Evolutionary conservation across 1,140 invertebrate genomes (phyloP), one percentile per base, ranked within the genome.

Genomic region (Goniozus legneri): DNA sequence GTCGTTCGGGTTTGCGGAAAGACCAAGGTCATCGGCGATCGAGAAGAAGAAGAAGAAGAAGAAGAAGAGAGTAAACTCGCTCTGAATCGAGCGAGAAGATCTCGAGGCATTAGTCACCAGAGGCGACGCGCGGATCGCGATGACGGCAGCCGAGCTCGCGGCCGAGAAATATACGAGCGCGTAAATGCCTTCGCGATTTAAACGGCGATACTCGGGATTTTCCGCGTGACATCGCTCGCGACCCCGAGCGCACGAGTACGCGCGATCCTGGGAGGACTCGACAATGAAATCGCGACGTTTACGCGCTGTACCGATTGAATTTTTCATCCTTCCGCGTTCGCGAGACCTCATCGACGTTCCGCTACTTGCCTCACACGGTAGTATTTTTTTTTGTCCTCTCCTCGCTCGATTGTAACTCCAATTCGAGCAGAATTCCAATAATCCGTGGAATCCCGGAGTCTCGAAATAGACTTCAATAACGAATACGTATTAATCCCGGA

Each of bases 151-250:
- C 24, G 10, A 27, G 24, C 24, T n/a, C n/a, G n/a, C n/a, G n/a
- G 36, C 39, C n/a, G 41, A 43, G 44, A 39, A 44, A 56, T 56
- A 48, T 56, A 58, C 45, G 45, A 55, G 37, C 55, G 43, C 15
- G 44, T 45, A 52, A 52, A 55, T 56, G 33, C 39, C 35, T 42
- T 37, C 36, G 40, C 35, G 37, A 42, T 44, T 55, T 47, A 54
- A n/a, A 54, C 20, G 44, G 39, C 42, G 35, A 48, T 52, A 42
- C 20, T 13, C 22, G 38, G 38, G 32, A 49, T 56, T 52, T 58
- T 51, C 49, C 44, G 44, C 33, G 42, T 43, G 40, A 33, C 37
- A 45, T 56, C 53, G 42, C n/a, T n/a, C n/a, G n/a, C n/a, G n/a
- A n/a, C n/a, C 27, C 13, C 12, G 14, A 36, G 8, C 24, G 33